Evolutionary conservation across 2,888 invertebrate species (phyloP).

Genomic region (Crioceris asparagi): DNA sequence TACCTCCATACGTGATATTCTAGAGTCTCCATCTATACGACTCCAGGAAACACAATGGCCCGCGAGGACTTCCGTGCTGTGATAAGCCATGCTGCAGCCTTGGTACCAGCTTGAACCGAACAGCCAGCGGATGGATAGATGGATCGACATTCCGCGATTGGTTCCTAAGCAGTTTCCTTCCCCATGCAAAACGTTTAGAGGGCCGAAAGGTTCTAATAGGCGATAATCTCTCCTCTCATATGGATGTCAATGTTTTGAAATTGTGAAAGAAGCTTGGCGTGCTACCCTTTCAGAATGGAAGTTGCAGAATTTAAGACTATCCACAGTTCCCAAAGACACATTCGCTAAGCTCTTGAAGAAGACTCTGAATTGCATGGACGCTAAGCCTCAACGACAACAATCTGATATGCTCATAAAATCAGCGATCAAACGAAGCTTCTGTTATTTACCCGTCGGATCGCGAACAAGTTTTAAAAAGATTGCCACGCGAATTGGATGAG

Average conservation of each 20-base stretch:
- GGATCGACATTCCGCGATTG: conserved; percentile 21
- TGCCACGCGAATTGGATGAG: conserved; percentile 7
- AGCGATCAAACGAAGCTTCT: conserved; percentile 8
- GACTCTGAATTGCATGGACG: conserved; percentile 10
- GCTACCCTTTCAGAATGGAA: conserved; percentile 11
- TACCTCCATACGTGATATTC: conserved; percentile 2
- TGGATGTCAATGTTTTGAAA: conserved; percentile 8
- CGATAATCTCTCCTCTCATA: conserved; percentile 19
- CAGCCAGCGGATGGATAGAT: conserved; percentile 15
- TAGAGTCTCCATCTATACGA: conserved; percentile 5
- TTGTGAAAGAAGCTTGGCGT: conserved; percentile 21
- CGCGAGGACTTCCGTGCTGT: conserved; percentile 20
- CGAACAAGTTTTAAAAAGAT: conserved; percentile 10
- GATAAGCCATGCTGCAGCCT: conserved; percentile 17
- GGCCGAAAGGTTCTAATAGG: conserved; percentile 26
- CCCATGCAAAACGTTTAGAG: conserved; percentile 14
- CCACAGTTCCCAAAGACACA: conserved; percentile 12
- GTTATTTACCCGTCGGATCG: conserved; percentile 8
- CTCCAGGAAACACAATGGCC: conserved; percentile 23
- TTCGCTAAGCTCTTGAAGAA: conserved; percentile 11
- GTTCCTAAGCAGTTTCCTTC: conserved; percentile 21
- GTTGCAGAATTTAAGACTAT: conserved; percentile 3
- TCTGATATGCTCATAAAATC: conserved; percentile 9
- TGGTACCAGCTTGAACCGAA: conserved; percentile 13
- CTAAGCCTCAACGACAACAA: conserved; percentile 7